Conservation (phyloP, 2,888 invertebrate species). For the Andrena haemorrhoa region DNA sequence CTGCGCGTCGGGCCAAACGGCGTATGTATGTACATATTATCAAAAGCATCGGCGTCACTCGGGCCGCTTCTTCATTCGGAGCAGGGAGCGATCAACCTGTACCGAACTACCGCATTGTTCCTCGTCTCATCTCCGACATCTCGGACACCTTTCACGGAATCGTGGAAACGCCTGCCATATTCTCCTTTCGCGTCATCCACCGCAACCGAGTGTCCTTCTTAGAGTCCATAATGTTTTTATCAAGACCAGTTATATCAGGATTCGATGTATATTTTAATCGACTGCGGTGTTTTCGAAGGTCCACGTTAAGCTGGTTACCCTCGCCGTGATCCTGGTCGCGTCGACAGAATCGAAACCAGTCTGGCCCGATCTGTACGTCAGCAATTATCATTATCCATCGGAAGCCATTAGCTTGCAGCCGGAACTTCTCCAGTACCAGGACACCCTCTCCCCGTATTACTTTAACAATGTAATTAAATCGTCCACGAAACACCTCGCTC, state of each 20-base stretch:
- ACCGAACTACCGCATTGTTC: conserved; percentile 40
- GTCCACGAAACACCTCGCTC: neutral
- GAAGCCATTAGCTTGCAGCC: conserved; percentile 29
- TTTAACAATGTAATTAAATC: conserved; percentile 61
- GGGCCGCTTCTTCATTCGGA: conserved; percentile 33
- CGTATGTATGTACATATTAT: conserved; percentile 17
- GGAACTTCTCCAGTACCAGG: conserved; percentile 54
- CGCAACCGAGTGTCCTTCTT: neutral
- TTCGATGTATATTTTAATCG: neutral
- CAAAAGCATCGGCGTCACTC: conserved; percentile 41
- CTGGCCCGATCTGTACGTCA: conserved; percentile 33
- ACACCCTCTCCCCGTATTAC: conserved; percentile 60
- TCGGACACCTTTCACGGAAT: neutral
- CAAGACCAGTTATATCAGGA: neutral
- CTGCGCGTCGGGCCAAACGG: conserved; percentile 36
- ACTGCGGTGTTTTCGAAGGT: conserved; percentile 38
- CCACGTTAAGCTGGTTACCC: conserved; percentile 15
- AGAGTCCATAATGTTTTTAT: neutral
- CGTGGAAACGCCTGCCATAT: neutral
- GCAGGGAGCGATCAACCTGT: conserved; percentile 22
- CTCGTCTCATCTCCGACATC: neutral
- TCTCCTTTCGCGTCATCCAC: neutral
- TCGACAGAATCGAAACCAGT: conserved; percentile 55
- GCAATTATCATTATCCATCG: conserved; percentile 43
- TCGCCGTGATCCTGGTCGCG: conserved; percentile 40